phyloP scores from a whole-genome alignment of 2,797 vertebrate species.

The Oryzias sinensis region DNA sequence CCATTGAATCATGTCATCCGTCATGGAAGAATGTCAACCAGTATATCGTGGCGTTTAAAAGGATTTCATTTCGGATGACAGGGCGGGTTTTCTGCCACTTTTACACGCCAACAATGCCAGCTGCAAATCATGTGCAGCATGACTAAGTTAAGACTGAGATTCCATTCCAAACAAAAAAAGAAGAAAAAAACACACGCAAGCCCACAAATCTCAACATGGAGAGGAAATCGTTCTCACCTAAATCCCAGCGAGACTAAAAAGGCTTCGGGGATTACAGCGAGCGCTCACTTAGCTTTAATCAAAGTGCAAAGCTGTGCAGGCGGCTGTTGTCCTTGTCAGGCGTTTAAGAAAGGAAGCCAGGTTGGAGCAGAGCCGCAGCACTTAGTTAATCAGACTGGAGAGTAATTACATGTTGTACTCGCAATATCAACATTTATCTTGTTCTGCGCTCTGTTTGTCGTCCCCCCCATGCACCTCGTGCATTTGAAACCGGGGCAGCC shows the following conservation, averaged over 20 bases:
- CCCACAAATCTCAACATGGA: slow-evolving; percentile 37
- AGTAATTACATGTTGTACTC: slow-evolving; percentile 34
- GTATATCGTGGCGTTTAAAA: not conserved
- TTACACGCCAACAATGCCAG: slow-evolving; percentile 13
- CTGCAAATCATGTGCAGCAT: slow-evolving; percentile 21
- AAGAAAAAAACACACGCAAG: slow-evolving; percentile 13
- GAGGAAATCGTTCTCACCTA: slow-evolving; percentile 68
- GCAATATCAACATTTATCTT: slow-evolving; percentile 21
- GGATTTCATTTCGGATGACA: slow-evolving; percentile 21
- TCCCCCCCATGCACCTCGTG: slow-evolving; percentile 23
- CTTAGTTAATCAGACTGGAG: slow-evolving; percentile 32
- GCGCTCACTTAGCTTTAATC: slow-evolving; percentile 71
- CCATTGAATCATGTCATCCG: no score
- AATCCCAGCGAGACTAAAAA: slow-evolving; percentile 66
- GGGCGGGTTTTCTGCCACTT: slow-evolving; percentile 28
- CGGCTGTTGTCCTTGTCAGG: slow-evolving; percentile 51
- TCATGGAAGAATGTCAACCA: no score
- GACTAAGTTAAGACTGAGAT: slow-evolving; percentile 55
- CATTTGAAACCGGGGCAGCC: slow-evolving; percentile 36
- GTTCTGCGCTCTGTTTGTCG: slow-evolving; percentile 23
- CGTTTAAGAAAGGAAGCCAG: slow-evolving; percentile 30
- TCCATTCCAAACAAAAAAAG: slow-evolving; percentile 44
- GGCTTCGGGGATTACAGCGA: slow-evolving; percentile 69
- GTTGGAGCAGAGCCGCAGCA: slow-evolving; percentile 17
- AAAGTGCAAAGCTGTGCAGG: slow-evolving; percentile 58